A percentile compares a stretch with the other conserved stretches of the same genome.
Conservation (phyloP, 2,113 vertebrate species). For the Cromileptes altivelis region DNA sequence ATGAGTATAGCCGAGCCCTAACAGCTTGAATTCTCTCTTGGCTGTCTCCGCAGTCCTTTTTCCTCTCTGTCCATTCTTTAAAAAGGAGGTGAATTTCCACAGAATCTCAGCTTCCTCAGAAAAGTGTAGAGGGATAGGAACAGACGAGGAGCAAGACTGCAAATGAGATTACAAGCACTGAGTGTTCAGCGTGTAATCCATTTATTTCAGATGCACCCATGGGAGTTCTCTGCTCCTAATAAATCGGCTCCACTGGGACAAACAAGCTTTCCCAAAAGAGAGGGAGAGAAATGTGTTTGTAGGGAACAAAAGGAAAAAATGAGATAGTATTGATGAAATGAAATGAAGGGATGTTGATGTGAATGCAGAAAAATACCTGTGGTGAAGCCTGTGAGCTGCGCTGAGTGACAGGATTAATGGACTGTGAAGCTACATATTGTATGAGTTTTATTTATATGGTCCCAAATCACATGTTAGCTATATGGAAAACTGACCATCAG, state of each 20-base stretch:
- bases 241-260: conserved; percentile 53
- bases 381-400: too few species aligned
- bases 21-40: background rate
- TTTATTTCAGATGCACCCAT: conserved; percentile 61
- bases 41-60: background rate
- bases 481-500: too few species aligned
- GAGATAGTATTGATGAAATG: background rate
- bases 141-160: conserved; percentile 56
- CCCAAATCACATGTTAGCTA: too few species aligned
- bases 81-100: background rate
- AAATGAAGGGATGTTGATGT: background rate
- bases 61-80: background rate
- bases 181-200: conserved; percentile 75
- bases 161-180: conserved; percentile 76
- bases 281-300: background rate
- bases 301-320: background rate
- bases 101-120: conserved; percentile 8
- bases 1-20: background rate
- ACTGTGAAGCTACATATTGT: too few species aligned
- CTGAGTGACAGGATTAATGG: too few species aligned
- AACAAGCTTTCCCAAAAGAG: conserved; percentile 45
- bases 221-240: conserved; percentile 64
- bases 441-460: too few species aligned
- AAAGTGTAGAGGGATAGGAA: conserved; percentile 35
- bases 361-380: background rate